Base-by-base conservation (phyloP, 2,797 vertebrate species). In the Pyrocephalus nanus region DNA sequence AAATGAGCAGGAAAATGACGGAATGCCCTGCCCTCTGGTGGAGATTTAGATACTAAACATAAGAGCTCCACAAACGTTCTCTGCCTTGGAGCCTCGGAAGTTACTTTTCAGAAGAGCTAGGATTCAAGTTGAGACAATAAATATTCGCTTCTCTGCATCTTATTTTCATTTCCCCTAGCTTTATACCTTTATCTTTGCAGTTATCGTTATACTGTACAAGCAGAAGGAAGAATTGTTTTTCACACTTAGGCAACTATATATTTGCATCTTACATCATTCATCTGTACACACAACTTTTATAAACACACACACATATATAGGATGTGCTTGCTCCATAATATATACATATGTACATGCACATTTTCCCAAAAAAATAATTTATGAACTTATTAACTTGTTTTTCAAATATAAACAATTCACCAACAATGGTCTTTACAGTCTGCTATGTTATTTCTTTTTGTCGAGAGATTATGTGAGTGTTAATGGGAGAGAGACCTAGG, bases 11-110 rank as follows among this genome's bases (percentile, higher is more conserved):
- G 42, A 40, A 88, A 91, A 51, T 16, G 15, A 47, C 2, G 23
- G 85, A 18, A 73, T 6, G 15, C 34, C 73, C 66, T 93, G 93
- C 91, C 92, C 94, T 96, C 96, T 65, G 8, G 66, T 90, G 95
- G 95, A 69, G 5, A 88, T 29, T 69, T 48, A 62, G 27, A 43
- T 40, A 62, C 51, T 6, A 30, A 72, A 42, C 17, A 11, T 2
- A 32, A 10, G 15, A 32, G 21, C 30, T 32, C 21, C 53, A 58
- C 29, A 30, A 20, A 16, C 3, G 6, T 9, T 67, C 48, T 53
- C 38, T 27, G 60, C 7, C 14, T 47, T 32, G 29, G 30, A 47
- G 23, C 15, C 22, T 12, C 0, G 0, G 13, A 71, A 95, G 20
- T n/a, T 7, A 17, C 45, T 77, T 82, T 77, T 58, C 66, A 30